Conservation (phyloP, 2,797 vertebrate species). For the Serranus cabrilla region DNA sequence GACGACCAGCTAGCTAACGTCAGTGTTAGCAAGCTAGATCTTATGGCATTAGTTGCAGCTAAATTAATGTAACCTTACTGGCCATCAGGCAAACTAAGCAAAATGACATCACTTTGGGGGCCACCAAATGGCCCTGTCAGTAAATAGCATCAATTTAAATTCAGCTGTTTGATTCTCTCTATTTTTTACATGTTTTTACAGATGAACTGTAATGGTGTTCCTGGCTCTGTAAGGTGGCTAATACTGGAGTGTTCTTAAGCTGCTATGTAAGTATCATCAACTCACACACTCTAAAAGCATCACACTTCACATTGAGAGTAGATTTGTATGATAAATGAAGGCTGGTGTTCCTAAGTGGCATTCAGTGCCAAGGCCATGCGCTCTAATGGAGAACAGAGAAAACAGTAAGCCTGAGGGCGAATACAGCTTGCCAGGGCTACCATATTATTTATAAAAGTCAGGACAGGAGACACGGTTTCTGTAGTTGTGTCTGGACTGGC, state of each 20-base stretch:
- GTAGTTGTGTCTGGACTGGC: background rate
- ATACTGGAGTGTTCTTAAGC: background rate
- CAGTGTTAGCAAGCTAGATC: no score
- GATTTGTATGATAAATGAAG: constrained; percentile 21
- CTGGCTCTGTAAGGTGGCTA: no score
- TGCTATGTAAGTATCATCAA: background rate
- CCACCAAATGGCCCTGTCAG: no score
- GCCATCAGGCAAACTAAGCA: no score
- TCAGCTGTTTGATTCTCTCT: no score
- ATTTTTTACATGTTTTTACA: no score
- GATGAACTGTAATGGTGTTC: no score
- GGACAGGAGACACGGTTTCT: background rate
- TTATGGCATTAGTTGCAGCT: no score
- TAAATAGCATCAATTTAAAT: no score
- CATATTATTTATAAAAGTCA: constrained; percentile 21
- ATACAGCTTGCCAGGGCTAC: constrained; percentile 14
- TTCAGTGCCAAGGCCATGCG: constrained; percentile 4
- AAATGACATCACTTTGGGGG: no score
- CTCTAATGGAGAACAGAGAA: constrained; percentile 1
- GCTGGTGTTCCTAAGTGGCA: constrained; percentile 2
- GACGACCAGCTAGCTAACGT: no score
- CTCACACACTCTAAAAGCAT: constrained; percentile 12
- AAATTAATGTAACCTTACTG: no score
- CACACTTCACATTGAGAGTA: constrained; percentile 3
- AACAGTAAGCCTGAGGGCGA: constrained; percentile 23